phyloP scores from a whole-genome alignment of 2,888 invertebrate species.

The Meliscaeva auricollis region DNA sequence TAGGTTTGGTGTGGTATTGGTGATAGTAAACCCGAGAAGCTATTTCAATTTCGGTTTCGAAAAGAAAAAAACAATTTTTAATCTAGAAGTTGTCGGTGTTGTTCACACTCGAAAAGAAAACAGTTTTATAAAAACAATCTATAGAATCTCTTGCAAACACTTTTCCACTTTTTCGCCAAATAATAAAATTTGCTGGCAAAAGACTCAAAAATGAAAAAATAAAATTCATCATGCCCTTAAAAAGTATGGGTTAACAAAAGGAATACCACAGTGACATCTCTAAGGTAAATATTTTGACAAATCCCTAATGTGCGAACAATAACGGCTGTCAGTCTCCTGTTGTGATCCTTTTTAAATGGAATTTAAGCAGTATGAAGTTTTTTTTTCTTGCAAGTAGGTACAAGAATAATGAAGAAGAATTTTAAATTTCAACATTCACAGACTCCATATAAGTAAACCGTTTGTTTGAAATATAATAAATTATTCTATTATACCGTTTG shows the following conservation, averaged over 20 bases:
- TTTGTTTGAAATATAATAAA: background rate
- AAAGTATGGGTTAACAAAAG: conserved; percentile 54
- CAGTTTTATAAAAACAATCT: conserved; percentile 5
- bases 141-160: conserved; percentile 18
- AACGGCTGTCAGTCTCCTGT: conserved; percentile 75
- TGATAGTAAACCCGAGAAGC: conserved; percentile 40
- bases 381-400: background rate
- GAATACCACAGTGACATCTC: conserved; percentile 76
- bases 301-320: conserved; percentile 77
- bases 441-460: background rate
- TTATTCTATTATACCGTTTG: background rate
- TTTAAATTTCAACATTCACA: conserved; percentile 36
- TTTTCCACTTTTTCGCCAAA: conserved; percentile 16
- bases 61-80: conserved; percentile 40
- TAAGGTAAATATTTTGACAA: conserved; percentile 79
- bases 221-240: conserved; percentile 20
- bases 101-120: conserved; percentile 50
- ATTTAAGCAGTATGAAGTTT: conserved; percentile 22
- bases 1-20: conserved; percentile 5
- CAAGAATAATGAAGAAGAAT: conserved; percentile 19
- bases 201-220: conserved; percentile 1
- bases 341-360: conserved; percentile 60
- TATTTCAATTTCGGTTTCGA: conserved; percentile 58
- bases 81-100: conserved; percentile 35
- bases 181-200: conserved; percentile 23